A percentile compares a stretch with the other conserved stretches of the same genome.
Evolutionary conservation across 2,797 vertebrate species (phyloP).

Genomic region (Periparus ater): DNA sequence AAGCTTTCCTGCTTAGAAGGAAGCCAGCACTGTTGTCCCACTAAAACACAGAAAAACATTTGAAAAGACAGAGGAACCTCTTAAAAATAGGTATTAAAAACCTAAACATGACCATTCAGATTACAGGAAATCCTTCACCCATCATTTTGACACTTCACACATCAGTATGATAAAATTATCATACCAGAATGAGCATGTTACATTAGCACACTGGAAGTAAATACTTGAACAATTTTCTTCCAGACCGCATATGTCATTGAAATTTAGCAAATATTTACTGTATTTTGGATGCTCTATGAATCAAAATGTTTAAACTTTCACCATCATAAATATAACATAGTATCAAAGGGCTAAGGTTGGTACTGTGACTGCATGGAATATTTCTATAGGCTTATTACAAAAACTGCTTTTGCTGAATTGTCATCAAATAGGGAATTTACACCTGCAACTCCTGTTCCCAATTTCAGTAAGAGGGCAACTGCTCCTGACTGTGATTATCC

Average conservation of each 20-base stretch:
- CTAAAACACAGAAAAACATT: not conserved
- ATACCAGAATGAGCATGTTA: not conserved
- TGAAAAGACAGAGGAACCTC: not conserved
- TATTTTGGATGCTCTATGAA: not conserved
- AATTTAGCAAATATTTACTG: not conserved
- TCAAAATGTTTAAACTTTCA: not conserved
- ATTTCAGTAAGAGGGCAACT: not conserved
- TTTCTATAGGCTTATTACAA: not conserved
- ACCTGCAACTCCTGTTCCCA: fast-evolving
- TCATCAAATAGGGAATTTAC: not conserved
- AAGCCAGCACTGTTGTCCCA: not conserved
- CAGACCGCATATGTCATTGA: not conserved
- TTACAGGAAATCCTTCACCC: not conserved
- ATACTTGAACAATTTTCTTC: not conserved
- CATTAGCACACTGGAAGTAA: not conserved
- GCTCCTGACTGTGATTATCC: not conserved
- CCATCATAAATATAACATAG: not conserved
- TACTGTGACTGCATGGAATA: not conserved
- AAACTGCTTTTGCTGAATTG: not conserved
- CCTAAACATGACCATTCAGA: not conserved
- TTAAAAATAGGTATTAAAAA: not conserved
- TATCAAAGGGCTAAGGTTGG: not conserved
- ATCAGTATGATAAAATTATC: not conserved
- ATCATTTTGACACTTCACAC: not conserved
- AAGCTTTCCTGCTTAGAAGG: not conserved